A percentile compares a stretch with the other conserved stretches of the same genome.
Conservation (phyloP, 2,113 vertebrate genomes). For the Hydropotes inermis region DNA sequence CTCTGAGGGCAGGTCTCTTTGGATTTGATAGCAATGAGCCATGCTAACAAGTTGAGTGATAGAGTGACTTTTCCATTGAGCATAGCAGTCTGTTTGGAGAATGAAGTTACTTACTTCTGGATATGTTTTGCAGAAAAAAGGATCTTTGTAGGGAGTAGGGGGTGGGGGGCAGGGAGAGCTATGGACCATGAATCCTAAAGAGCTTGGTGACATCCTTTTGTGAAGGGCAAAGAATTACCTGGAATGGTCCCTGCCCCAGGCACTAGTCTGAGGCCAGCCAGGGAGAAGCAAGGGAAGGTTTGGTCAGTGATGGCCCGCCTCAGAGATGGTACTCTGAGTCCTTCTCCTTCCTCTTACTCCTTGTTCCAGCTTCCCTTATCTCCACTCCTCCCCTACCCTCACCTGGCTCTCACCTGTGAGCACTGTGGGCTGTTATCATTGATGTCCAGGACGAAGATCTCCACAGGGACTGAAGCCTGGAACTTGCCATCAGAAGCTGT, state of each 20-base stretch:
- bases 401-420: constrained; percentile 85
- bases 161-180: neutral
- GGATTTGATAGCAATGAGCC: neutral
- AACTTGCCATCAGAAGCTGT: constrained; percentile 94
- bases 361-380: neutral
- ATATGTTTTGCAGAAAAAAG: neutral
- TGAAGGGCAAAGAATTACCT: neutral
- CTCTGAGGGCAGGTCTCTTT: neutral
- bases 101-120: neutral
- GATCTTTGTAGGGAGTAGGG: neutral
- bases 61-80: neutral
- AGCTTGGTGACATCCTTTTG: neutral
- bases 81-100: neutral
- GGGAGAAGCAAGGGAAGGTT: neutral
- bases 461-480: constrained; percentile 86
- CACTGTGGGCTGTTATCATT: constrained; percentile 97
- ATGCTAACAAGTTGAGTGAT: neutral
- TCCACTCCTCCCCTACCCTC: neutral
- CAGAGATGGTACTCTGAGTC: neutral
- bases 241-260: neutral
- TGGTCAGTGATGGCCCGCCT: neutral
- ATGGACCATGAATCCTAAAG: neutral
- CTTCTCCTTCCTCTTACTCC: constrained; percentile 28
- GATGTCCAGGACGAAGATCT: constrained; percentile 93
- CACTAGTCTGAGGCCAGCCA: neutral